These are phyloP conservation scores for Epirrhoe alternata DNA, from an alignment of 2,888 invertebrate genomes.

Conservation along the genomic window DNA sequence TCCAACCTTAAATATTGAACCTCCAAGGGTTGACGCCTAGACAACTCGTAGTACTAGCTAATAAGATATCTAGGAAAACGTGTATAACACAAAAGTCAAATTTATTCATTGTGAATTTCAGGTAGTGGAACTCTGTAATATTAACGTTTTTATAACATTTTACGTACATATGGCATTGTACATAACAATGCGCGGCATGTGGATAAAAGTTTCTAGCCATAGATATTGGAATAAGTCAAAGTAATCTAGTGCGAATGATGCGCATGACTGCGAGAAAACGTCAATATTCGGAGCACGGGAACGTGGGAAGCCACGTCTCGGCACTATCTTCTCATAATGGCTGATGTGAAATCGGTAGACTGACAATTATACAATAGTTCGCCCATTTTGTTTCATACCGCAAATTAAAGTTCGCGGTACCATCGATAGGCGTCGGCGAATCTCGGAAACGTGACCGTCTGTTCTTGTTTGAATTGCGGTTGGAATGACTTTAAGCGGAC, in stretches of 20 bases:
- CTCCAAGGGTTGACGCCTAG: conserved; percentile 1
- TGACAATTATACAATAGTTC: conserved; percentile 59
- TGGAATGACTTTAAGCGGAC: conserved; percentile 68
- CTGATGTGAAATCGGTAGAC: conserved; percentile 62
- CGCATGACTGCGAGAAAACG: conserved; percentile 39
- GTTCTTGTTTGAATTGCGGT: conserved; percentile 78
- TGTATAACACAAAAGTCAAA: too few species aligned
- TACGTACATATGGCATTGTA: neutral
- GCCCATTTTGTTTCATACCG: conserved; percentile 49
- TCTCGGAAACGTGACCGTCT: conserved; percentile 72
- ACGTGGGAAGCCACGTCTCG: conserved; percentile 73
- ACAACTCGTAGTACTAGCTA: neutral
- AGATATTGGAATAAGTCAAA: conserved; percentile 36
- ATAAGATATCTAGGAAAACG: too few species aligned
- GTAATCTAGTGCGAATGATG: conserved; percentile 43
- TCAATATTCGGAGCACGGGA: conserved; percentile 73
- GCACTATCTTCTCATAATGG: conserved; percentile 58
- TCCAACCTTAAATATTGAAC: neutral
- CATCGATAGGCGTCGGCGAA: conserved; percentile 59
- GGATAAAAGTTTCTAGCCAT: conserved; percentile 37
- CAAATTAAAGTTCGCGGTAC: conserved; percentile 62
- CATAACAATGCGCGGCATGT: conserved; percentile 10
- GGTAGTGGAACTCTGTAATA: neutral
- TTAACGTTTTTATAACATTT: too few species aligned
- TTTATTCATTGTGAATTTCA: neutral